Conservation (phyloP, 1,140 invertebrate species). For the Rhyzopertha dominica region DNA sequence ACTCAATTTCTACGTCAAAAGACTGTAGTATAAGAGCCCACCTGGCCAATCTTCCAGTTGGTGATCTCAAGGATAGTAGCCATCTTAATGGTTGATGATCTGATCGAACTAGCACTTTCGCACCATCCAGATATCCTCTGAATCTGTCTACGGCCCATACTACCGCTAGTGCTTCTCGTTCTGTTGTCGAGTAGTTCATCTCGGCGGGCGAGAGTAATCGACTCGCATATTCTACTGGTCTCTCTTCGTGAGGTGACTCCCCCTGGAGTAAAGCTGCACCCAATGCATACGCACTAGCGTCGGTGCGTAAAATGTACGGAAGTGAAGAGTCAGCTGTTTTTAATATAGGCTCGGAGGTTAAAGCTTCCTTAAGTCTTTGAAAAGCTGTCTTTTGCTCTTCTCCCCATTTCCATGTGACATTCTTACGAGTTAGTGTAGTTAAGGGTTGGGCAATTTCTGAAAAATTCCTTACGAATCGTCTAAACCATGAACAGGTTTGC, state of each 20-base stretch:
- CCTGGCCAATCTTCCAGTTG: conserved; percentile 21
- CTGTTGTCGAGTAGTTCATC: conserved; percentile 40
- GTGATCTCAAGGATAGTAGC: conserved; percentile 22
- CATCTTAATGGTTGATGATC: conserved; percentile 23
- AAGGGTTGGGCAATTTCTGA: conserved; percentile 39
- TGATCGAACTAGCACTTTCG: conserved; percentile 31
- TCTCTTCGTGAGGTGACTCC: conserved; percentile 35
- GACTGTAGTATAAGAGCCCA: conserved; percentile 37
- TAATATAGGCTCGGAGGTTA: no score
- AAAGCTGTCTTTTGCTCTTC: conserved; percentile 14
- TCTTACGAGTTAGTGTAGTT: conserved; percentile 35
- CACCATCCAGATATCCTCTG: conserved; percentile 27
- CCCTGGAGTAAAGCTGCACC: conserved; percentile 41
- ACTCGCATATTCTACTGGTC: conserved; percentile 46
- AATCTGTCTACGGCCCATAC: conserved; percentile 42
- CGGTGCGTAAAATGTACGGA: conserved; percentile 10
- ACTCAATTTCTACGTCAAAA: conserved; percentile 26
- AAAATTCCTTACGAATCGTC: conserved; percentile 43
- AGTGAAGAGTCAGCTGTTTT: background rate
- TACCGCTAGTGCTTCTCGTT: conserved; percentile 45
- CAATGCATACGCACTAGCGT: conserved; percentile 34
- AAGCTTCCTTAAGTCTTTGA: no score
- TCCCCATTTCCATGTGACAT: conserved; percentile 33
- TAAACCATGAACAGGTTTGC: conserved; percentile 41
- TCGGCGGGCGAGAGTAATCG: conserved; percentile 37